A percentile compares a stretch with the other conserved stretches of the same genome.
These are phyloP conservation scores for Steinernema scapterisci DNA, from an alignment of 2,888 invertebrate genomes.

Conservation along the genomic window DNA sequence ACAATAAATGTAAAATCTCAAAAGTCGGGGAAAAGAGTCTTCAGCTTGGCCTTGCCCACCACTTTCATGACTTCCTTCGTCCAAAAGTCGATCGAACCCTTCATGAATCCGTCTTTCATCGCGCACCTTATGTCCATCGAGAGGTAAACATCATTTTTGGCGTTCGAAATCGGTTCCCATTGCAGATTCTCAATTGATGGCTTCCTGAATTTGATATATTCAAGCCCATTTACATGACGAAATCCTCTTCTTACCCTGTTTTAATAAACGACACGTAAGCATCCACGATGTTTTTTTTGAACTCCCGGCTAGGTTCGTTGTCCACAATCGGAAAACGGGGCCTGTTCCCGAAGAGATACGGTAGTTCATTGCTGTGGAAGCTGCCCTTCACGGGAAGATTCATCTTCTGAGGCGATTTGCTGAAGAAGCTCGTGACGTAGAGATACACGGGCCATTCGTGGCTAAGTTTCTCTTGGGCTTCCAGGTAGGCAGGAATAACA, in stretches of 20 bases:
- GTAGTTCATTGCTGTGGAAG: constrained; percentile 39
- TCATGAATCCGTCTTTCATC: not conserved
- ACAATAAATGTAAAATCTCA: too few species aligned
- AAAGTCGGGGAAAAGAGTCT: not conserved
- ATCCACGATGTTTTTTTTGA: constrained; percentile 37
- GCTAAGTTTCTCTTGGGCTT: constrained; percentile 38
- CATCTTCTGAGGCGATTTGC: not conserved
- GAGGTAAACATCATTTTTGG: not conserved
- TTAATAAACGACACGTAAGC: constrained; percentile 37
- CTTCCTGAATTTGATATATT: not conserved
- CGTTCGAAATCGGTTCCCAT: not conserved
- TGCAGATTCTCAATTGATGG: not conserved
- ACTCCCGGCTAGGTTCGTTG: constrained; percentile 35
- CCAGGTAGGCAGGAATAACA: constrained; percentile 41
- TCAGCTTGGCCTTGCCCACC: not conserved
- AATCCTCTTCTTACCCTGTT: constrained; percentile 30
- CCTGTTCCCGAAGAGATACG: constrained; percentile 41
- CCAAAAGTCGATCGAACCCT: not conserved
- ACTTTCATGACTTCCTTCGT: not conserved
- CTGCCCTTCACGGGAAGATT: constrained; percentile 41
- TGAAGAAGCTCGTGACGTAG: constrained; percentile 22
- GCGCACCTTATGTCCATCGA: not conserved
- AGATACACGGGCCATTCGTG: constrained; percentile 41
- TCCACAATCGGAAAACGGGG: constrained; percentile 39
- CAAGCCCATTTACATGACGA: not conserved